Conservation (phyloP, 2,113 vertebrate species). For the Capra hircus region DNA sequence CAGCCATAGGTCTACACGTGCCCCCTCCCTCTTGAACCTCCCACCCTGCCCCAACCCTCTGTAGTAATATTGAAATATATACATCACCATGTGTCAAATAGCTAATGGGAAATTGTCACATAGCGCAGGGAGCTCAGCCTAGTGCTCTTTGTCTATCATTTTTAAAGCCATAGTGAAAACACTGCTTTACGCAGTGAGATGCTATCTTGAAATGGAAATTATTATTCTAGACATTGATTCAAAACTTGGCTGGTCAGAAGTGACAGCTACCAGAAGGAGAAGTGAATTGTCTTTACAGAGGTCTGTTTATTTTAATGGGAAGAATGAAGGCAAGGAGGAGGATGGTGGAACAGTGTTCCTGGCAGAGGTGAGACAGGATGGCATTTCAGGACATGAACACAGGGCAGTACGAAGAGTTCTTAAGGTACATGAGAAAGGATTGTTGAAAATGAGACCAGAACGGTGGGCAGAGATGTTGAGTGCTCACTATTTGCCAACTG, state of each 20-base stretch:
- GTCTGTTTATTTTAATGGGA: neutral
- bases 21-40: neutral
- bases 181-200: neutral
- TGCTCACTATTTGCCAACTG: neutral
- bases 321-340: neutral
- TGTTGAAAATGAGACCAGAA: neutral
- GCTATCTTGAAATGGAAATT: neutral
- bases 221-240: neutral
- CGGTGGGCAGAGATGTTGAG: neutral
- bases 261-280: neutral
- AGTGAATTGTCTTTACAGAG: neutral
- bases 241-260: neutral
- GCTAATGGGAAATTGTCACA: accelerated
- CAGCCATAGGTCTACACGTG: neutral
- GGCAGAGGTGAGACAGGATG: neutral
- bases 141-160: neutral
- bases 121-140: neutral
- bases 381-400: neutral
- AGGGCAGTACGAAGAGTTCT: neutral
- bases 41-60: neutral
- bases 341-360: neutral
- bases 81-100: neutral
- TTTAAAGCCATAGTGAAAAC: neutral
- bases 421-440: neutral
- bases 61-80: neutral